phyloP scores from a whole-genome alignment of 2,888 invertebrate genomes.

The Gari tellinella region DNA sequence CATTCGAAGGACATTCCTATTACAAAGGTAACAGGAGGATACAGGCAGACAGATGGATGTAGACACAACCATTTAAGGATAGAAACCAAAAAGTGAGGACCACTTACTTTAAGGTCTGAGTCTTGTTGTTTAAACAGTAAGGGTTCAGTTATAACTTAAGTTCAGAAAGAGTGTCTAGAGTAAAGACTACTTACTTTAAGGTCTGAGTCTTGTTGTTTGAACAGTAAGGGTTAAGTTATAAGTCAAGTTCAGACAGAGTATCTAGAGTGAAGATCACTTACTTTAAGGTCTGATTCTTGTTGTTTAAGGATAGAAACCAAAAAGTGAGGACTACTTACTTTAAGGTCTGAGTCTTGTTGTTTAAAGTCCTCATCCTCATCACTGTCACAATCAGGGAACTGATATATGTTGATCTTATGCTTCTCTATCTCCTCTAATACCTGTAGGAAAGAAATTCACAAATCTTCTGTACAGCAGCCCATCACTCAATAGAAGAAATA shows the following conservation, averaged over 20 bases:
- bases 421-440: slow-evolving; percentile 80
- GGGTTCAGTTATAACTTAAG: too few relatives aligned
- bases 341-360: slow-evolving; percentile 95
- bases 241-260: too few relatives aligned
- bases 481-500: too few relatives aligned
- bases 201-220: slow-evolving; percentile 96
- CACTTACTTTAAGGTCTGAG: slow-evolving; percentile 91
- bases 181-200: slow-evolving; percentile 89
- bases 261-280: too few relatives aligned
- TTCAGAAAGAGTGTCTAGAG: too few relatives aligned
- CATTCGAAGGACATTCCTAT: too few relatives aligned
- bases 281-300: slow-evolving; percentile 96
- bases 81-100: background rate
- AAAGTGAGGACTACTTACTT: slow-evolving; percentile 85
- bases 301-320: slow-evolving; percentile 86
- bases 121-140: slow-evolving; percentile 98
- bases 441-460: too few relatives aligned
- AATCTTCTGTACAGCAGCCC: too few relatives aligned
- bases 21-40: too few relatives aligned
- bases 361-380: slow-evolving; percentile 93
- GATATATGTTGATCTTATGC: slow-evolving; percentile 90
- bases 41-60: too few relatives aligned
- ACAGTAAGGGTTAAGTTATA: too few relatives aligned
- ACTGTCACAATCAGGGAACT: slow-evolving; percentile 98
- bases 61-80: too few relatives aligned